Evolutionary conservation across 2,797 vertebrate genomes (phyloP).

Genomic region (Squalus acanthias): DNA sequence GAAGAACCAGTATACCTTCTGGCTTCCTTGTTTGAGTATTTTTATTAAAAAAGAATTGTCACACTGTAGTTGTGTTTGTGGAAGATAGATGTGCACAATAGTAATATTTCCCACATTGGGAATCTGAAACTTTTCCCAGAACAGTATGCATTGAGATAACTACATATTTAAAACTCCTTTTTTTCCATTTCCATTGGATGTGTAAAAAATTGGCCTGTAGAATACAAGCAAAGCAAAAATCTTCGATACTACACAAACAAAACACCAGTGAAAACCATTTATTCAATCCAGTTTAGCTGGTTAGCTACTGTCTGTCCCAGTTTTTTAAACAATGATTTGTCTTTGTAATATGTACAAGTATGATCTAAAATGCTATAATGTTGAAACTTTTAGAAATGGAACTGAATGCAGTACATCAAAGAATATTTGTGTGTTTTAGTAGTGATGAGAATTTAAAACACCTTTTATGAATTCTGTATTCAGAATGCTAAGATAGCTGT

Average conservation of each 20-base stretch:
- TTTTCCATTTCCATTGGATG: neutral
- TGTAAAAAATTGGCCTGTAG: no score
- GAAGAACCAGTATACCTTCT: neutral
- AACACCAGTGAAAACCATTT: neutral
- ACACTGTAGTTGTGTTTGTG: neutral
- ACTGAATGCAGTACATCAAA: neutral
- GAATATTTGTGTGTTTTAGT: neutral
- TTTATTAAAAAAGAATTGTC: neutral
- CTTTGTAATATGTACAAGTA: neutral
- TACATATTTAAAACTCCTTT: constrained; percentile 13
- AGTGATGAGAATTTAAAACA: neutral
- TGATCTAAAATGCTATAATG: neutral
- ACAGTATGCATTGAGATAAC: neutral
- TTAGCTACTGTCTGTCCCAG: neutral
- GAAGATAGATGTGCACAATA: neutral
- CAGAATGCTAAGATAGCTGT: neutral
- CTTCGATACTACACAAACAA: neutral
- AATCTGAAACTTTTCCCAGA: neutral
- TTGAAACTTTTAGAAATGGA: neutral
- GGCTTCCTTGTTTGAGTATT: neutral
- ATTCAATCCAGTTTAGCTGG: neutral
- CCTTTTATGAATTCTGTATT: neutral
- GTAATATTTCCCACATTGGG: neutral
- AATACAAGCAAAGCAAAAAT: neutral
- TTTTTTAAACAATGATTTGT: neutral